Evolutionary conservation across 2,888 invertebrate genomes (phyloP).

Genomic region (Epsilonema sp.): DNA sequence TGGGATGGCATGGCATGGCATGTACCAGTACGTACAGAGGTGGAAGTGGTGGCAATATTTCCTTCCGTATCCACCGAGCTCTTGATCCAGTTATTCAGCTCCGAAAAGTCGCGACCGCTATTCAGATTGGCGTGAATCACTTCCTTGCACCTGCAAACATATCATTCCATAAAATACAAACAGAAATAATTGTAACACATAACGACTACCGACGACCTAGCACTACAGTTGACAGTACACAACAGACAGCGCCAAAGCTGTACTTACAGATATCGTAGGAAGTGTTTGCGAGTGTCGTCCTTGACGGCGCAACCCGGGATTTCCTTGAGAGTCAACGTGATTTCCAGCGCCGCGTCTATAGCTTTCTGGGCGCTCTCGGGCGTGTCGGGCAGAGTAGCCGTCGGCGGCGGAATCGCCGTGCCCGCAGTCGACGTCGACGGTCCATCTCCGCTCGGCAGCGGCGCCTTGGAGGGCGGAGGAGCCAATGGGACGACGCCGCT

Average conservation of each 20-base stretch:
- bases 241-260: too few relatives aligned
- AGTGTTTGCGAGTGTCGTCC: not conserved
- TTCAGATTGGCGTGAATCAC: not conserved
- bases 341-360: not conserved
- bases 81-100: not conserved
- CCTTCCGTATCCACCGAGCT: not conserved
- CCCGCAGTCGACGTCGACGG: not conserved
- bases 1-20: too few relatives aligned
- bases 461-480: too few relatives aligned
- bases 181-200: not conserved
- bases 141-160: constrained; percentile 3
- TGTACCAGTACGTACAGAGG: not conserved
- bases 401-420: not conserved
- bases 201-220: too few relatives aligned
- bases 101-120: not conserved
- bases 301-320: not conserved
- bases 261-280: not conserved
- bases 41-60: not conserved
- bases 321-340: not conserved
- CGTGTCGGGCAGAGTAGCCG: not conserved
- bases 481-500: not conserved
- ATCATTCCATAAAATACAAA: not conserved
- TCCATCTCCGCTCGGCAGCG: not conserved
- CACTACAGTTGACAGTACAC: not conserved
- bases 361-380: not conserved